Evolutionary conservation across 2,888 invertebrate genomes (phyloP).

Genomic region (Microdon myrmicae): DNA sequence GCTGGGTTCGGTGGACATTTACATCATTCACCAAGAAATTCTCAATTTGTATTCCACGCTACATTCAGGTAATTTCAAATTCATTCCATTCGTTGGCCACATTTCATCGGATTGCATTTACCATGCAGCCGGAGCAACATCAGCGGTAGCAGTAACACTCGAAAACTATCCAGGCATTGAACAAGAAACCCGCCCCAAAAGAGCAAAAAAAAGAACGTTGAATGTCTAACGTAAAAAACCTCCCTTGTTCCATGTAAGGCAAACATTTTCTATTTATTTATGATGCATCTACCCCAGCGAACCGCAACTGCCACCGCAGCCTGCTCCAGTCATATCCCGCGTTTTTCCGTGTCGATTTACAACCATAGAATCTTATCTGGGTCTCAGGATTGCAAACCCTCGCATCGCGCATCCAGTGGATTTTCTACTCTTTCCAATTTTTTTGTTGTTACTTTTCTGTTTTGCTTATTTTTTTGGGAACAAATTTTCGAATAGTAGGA

Average conservation of each 20-base stretch:
- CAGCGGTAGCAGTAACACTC: background rate
- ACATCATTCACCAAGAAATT: constrained; percentile 34
- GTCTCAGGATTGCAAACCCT: constrained; percentile 37
- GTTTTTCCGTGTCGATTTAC: constrained; percentile 19
- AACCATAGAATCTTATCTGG: constrained; percentile 43
- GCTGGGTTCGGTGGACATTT: constrained; percentile 21
- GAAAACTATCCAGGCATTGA: constrained; percentile 23
- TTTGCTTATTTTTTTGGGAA: constrained; percentile 12
- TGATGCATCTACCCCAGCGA: constrained; percentile 32
- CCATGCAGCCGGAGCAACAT: constrained; percentile 45
- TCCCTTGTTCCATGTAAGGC: constrained; percentile 32
- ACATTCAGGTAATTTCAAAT: constrained; percentile 48
- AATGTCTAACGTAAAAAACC: constrained; percentile 1
- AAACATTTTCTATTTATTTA: constrained; percentile 50
- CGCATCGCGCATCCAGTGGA: constrained; percentile 28
- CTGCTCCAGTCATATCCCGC: background rate
- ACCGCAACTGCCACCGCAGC: background rate
- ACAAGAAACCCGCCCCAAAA: constrained; percentile 17
- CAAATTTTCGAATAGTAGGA: constrained; percentile 44
- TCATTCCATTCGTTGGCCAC: constrained; percentile 51
- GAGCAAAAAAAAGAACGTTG: constrained; percentile 20
- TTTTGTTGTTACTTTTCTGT: background rate
- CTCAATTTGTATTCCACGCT: constrained; percentile 51
- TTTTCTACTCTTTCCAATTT: constrained; percentile 28
- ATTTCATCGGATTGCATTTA: constrained; percentile 51